Conservation (phyloP, 2,888 invertebrate species). For the Abscondita cerata region DNA sequence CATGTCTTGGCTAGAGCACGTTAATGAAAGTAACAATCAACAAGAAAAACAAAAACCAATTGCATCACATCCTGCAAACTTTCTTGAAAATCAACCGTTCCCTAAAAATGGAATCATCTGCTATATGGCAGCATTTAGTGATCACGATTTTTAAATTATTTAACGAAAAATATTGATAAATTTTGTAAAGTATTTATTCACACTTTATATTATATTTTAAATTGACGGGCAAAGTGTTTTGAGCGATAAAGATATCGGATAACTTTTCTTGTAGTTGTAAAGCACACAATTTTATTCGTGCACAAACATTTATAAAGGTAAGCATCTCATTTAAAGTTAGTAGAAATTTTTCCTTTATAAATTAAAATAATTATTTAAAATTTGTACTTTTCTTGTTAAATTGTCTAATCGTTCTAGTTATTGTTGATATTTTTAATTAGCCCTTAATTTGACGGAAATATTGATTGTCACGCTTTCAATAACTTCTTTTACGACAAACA, state of each 20-base stretch:
- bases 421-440: too few relatives aligned
- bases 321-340: background rate
- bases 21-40: conserved; percentile 17
- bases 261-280: too few relatives aligned
- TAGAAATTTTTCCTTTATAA: too few relatives aligned
- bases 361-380: too few relatives aligned
- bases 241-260: too few relatives aligned
- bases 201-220: too few relatives aligned
- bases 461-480: too few relatives aligned
- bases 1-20: conserved; percentile 49
- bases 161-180: background rate
- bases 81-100: conserved; percentile 49
- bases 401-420: too few relatives aligned
- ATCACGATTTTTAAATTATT: conserved; percentile 39
- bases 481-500: too few relatives aligned
- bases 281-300: background rate
- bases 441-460: too few relatives aligned
- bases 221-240: too few relatives aligned
- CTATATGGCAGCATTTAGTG: conserved; percentile 54
- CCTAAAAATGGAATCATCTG: conserved; percentile 52
- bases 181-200: background rate
- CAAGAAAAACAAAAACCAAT: conserved; percentile 17
- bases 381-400: too few relatives aligned
- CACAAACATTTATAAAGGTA: background rate
- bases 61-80: conserved; percentile 43